Base-by-base conservation (phyloP, 2,888 invertebrate genomes). In the Crematogaster levior region DNA sequence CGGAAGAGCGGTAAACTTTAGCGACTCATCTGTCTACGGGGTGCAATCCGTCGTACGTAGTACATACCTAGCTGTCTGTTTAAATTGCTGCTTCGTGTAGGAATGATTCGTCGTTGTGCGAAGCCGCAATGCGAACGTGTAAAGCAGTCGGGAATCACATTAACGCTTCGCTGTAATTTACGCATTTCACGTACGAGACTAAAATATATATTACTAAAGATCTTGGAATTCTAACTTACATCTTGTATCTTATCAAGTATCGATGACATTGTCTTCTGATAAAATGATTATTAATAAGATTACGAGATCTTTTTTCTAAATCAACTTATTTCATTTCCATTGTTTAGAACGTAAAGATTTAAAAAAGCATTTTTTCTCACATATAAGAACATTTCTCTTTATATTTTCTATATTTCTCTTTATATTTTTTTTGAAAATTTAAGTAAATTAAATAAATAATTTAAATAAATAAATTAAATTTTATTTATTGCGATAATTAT, bases 1-100 rank as follows among this genome's bases (percentile, higher is more conserved):
- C 63, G 83, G 81, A 84, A 73, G 72, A 58, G 58, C 40, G 72
- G 66, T 77, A 68, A 85, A 88, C 81, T 88, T 86, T 75, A 81
- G 63, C 85, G 88, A 73, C 83, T 72, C 72, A 46, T 63, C 63
- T 48, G 56, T 79, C 66, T 79, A 61, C 80, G 10, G 37, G 21
- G 63, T 61, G 46, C 40, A 63, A 83, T 77, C 40, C 77, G 53
- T 65, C 58, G 80, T 68, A 68, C 77, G 40, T n/a, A 34, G 53
- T 56, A 58, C 81, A 58, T 75, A 80, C 51, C 60, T 37, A 21
- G 53, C 63, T 81, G 81, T 63, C 70, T 81, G 51, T 51, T 63
- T 56, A 72, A 80, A 83, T 81, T 65, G 70, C 63, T 46, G 72
- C 51, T 65, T 34, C 70, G 53, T 46, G 63, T 70, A 40, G 60